Conservation (phyloP, 2,797 vertebrate genomes). For the Sarcoramphus papa region DNA sequence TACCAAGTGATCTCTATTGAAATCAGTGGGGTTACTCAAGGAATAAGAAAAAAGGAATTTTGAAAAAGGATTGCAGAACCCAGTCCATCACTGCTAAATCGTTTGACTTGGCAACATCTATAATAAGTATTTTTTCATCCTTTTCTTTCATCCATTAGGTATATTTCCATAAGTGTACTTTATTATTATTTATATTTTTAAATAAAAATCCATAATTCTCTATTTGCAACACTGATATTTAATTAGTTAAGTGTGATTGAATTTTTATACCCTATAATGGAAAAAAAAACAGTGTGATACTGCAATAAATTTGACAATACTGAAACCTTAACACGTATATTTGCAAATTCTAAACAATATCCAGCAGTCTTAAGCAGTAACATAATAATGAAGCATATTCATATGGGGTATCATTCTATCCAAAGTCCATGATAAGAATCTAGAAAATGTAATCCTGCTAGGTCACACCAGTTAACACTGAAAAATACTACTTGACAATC, state of each 20-base stretch:
- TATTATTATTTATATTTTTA: background rate
- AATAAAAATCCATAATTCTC: background rate
- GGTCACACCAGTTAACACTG: background rate
- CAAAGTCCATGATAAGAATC: background rate
- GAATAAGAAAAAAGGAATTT: background rate
- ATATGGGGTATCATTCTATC: background rate
- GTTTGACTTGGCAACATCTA: background rate
- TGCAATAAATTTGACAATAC: background rate
- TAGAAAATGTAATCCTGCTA: background rate
- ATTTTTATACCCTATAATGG: background rate
- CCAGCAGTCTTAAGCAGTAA: background rate
- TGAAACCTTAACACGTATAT: background rate
- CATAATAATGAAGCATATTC: background rate
- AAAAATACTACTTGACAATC: background rate
- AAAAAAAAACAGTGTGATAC: background rate
- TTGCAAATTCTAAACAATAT: background rate
- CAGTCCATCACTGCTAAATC: background rate
- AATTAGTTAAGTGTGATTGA: background rate
- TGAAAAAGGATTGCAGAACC: background rate
- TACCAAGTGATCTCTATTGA: background rate
- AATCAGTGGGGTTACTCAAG: background rate
- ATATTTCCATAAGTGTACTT: background rate
- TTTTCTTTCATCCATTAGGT: background rate
- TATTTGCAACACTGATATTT: background rate
- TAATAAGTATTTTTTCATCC: background rate